Conservation (phyloP, 2,113 vertebrate species). For the Daboia siamensis region DNA sequence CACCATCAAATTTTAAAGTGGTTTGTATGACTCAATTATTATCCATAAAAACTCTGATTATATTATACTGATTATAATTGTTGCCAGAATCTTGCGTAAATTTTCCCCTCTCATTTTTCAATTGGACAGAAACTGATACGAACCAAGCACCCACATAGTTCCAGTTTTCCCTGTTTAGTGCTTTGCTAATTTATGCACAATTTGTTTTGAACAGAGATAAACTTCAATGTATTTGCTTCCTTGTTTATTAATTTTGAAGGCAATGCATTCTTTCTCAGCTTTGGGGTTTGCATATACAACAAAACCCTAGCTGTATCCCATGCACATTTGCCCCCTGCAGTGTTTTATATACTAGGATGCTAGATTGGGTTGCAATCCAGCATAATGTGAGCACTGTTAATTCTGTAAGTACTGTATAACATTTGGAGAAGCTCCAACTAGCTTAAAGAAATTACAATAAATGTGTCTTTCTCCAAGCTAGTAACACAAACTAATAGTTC, state of each 20-base stretch:
- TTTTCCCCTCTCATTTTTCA: background rate
- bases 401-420: background rate
- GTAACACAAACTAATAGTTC: slow-evolving; percentile 6
- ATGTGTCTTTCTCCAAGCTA: background rate
- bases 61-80: background rate
- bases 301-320: background rate
- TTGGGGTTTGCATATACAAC: background rate
- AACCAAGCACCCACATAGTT: too few relatives aligned
- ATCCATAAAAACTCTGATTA: background rate
- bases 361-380: background rate
- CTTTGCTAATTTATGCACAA: background rate
- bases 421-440: background rate
- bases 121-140: background rate
- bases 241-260: background rate
- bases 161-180: background rate
- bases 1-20: background rate
- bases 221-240: background rate
- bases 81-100: background rate
- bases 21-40: background rate
- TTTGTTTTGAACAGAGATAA: background rate
- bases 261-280: background rate
- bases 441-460: background rate
- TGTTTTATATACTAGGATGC: background rate
- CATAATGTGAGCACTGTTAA: background rate
- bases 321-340: too few relatives aligned